Evolutionary conservation across 2,113 vertebrate genomes (phyloP), one percentile per base, ranked within the genome.

Genomic region (Taurulus bubalis): DNA sequence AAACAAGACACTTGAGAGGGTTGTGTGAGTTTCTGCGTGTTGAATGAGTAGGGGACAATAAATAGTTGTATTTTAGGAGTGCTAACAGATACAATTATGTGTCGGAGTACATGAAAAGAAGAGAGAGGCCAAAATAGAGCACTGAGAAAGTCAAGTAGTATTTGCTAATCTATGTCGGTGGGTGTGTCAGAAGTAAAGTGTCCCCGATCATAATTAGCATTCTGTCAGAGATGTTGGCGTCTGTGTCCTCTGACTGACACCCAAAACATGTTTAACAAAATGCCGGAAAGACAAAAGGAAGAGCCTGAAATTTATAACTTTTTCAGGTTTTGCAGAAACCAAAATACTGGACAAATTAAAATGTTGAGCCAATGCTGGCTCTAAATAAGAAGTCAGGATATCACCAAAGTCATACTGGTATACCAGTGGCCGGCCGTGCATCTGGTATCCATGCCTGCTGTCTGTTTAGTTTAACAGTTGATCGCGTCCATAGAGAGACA

Each of bases 161-260:
- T 28, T 36, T 30, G 22, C 18, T 49, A 45, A 12, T 80, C 5
- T 71, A 24, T 32, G 47, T n/a, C 22, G 0, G 58, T 40, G 26
- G 47, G 26, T 49, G 58, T 66, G 34, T 68, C 42, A 4, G 11
- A 55, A 55, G 51, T 71, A 1, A 67, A 47, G 28, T 34, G 71
- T 10, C 45, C 49, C 18, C n/a, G 7, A 7, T 58, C 42, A 59
- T 34, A 34, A 76, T 77, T 75, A 68, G 14, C 22, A n/a, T 16
- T 56, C 1, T 2, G 34, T 28, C 12, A 71, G 15, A 15, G 11
- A 36, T 1, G 2, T 20, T 65, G 55, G 40, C 3, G 69, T 77
- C 20, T 30, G 16, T 83, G 71, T 74, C 71, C 63, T 84, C 67
- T 75, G 15, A 73, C 6, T 70, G 56, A 81, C 62, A 67, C 42